Conservation (phyloP, 1,140 invertebrate genomes). For the Eriosoma lanigerum region DNA sequence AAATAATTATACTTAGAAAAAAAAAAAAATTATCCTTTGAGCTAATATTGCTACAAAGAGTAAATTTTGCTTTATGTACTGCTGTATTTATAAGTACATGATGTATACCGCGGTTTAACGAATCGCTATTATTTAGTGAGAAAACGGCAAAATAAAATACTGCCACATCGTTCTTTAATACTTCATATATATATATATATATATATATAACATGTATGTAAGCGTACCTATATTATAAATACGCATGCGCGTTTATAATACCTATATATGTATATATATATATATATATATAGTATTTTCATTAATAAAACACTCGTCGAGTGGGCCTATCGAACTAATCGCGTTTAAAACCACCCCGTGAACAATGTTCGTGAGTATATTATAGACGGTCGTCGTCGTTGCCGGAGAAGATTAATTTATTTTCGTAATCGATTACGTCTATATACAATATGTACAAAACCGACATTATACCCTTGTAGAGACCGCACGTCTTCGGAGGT, state of each 20-base stretch:
- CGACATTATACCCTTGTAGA: conserved; percentile 9
- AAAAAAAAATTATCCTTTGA: too few species aligned
- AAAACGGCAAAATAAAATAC: neutral
- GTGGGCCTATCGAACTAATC: conserved; percentile 32
- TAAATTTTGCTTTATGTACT: too few species aligned
- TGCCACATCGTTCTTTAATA: neutral
- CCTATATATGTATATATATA: neutral
- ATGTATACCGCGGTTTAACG: conserved; percentile 34
- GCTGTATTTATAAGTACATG: too few species aligned
- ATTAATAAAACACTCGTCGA: conserved; percentile 46
- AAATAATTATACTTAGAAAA: too few species aligned
- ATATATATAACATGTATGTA: neutral
- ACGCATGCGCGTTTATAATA: too few species aligned
- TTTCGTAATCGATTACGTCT: conserved; percentile 40
- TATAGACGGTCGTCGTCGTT: conserved; percentile 1
- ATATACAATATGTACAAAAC: neutral
- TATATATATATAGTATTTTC: conserved; percentile 23
- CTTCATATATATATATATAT: neutral
- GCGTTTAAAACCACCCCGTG: conserved; percentile 9
- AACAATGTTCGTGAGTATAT: neutral
- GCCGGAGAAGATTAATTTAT: conserved; percentile 42
- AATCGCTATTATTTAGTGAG: conserved; percentile 32
- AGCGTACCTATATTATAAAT: too few species aligned
- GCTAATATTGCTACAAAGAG: too few species aligned
- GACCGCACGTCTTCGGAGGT: neutral